phyloP scores from a whole-genome alignment of 2,113 vertebrate genomes.

The Plectropomus leopardus region DNA sequence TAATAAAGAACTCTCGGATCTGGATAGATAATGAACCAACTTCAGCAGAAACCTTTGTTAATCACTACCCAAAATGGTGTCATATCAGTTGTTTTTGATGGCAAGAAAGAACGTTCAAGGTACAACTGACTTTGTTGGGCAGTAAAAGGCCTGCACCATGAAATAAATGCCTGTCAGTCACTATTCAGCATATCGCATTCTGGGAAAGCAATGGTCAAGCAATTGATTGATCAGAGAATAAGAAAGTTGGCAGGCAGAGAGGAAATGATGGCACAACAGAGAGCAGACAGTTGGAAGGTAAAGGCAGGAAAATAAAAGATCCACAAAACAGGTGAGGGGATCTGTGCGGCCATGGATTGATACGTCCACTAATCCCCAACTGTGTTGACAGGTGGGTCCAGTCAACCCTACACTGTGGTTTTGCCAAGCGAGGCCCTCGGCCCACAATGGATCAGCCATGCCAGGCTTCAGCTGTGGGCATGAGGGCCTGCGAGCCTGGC shows the following conservation, averaged over 20 bases:
- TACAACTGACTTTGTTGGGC: background rate
- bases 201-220: conserved; percentile 44
- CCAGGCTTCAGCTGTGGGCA: conserved; percentile 42
- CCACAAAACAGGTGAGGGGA: conserved; percentile 51
- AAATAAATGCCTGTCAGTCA: conserved; percentile 29
- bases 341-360: conserved; percentile 66
- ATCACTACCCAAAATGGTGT: background rate
- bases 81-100: background rate
- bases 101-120: background rate
- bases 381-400: conserved; percentile 69
- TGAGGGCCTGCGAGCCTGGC: background rate
- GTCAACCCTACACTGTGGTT: conserved; percentile 49
- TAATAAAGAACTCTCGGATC: background rate
- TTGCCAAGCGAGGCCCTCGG: conserved; percentile 48
- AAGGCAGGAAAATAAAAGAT: conserved; percentile 54
- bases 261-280: conserved; percentile 28
- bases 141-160: background rate
- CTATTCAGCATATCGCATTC: conserved; percentile 20
- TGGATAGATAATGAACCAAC: background rate
- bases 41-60: background rate
- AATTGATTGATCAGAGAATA: conserved; percentile 44
- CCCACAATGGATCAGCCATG: conserved; percentile 17
- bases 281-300: conserved; percentile 66
- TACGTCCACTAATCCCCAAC: conserved; percentile 61
- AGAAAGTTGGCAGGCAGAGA: conserved; percentile 52